These are phyloP conservation scores for Papio anubis DNA, from an alignment of 2,113 vertebrate genomes.

Conservation along the genomic window DNA sequence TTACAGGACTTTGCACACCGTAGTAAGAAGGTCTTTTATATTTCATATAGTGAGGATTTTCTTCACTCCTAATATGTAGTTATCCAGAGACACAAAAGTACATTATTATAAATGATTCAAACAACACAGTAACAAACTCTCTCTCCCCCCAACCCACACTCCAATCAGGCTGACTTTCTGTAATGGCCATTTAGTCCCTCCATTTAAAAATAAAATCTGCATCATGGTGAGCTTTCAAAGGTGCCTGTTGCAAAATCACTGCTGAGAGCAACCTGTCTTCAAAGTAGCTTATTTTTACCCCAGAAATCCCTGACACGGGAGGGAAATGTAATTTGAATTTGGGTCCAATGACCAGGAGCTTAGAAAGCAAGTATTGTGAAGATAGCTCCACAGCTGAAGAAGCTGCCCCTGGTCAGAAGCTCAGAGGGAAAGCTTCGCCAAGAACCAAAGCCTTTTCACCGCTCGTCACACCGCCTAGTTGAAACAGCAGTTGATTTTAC, in stretches of 20 bases:
- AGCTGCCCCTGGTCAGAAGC: background rate
- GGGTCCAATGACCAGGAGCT: background rate
- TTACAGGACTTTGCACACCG: background rate
- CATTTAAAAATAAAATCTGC: background rate
- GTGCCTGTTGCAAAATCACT: background rate
- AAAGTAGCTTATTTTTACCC: background rate
- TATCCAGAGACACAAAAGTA: background rate
- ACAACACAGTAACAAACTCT: background rate
- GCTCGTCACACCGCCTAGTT: fast-evolving
- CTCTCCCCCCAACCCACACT: background rate
- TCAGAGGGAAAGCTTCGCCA: background rate
- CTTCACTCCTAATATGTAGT: background rate
- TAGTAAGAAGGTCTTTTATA: background rate
- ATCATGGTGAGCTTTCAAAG: background rate
- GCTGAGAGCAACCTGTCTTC: background rate
- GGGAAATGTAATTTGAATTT: background rate
- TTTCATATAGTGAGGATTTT: background rate
- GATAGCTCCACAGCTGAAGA: background rate
- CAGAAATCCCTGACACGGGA: background rate
- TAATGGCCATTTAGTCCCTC: background rate
- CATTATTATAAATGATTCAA: background rate
- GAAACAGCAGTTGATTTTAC: constrained; percentile 40
- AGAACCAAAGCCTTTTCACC: background rate
- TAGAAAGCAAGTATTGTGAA: background rate
- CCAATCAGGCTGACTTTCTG: background rate